Conservation (phyloP, 2,888 invertebrate genomes). For the Agriotes lineatus region DNA sequence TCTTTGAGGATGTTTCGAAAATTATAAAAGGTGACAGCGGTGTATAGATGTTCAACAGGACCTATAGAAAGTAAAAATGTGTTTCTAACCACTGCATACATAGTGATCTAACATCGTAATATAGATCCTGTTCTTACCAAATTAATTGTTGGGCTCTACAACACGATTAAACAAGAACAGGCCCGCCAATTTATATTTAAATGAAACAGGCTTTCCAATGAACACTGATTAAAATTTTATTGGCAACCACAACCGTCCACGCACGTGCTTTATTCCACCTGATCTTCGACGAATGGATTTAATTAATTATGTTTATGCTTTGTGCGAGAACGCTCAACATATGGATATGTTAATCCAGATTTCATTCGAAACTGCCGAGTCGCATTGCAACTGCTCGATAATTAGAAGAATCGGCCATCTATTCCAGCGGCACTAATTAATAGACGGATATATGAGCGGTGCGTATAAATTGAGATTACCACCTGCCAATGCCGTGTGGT, state of each 20-base stretch:
- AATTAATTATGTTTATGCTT: neutral
- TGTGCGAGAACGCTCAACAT: neutral
- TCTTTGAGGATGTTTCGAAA: no score
- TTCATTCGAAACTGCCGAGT: neutral
- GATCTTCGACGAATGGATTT: neutral
- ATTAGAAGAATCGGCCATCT: neutral
- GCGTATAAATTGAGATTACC: slow-evolving; percentile 26
- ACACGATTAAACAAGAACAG: no score
- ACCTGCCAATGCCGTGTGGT: slow-evolving; percentile 25
- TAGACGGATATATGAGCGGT: slow-evolving; percentile 6
- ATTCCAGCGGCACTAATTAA: slow-evolving; percentile 13
- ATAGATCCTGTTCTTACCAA: no score
- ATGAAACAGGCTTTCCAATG: no score
- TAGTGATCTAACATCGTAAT: no score
- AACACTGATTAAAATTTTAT: neutral
- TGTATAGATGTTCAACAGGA: no score
- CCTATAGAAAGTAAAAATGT: no score
- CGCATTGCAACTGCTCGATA: slow-evolving; percentile 2
- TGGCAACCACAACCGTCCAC: neutral
- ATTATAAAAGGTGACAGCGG: no score
- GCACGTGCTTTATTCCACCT: slow-evolving; percentile 17
- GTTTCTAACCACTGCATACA: no score
- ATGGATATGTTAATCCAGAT: neutral
- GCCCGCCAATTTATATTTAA: no score
- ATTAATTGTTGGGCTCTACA: no score